Base-by-base conservation (phyloP, 2,888 invertebrate genomes). In the Trilocha varians region DNA sequence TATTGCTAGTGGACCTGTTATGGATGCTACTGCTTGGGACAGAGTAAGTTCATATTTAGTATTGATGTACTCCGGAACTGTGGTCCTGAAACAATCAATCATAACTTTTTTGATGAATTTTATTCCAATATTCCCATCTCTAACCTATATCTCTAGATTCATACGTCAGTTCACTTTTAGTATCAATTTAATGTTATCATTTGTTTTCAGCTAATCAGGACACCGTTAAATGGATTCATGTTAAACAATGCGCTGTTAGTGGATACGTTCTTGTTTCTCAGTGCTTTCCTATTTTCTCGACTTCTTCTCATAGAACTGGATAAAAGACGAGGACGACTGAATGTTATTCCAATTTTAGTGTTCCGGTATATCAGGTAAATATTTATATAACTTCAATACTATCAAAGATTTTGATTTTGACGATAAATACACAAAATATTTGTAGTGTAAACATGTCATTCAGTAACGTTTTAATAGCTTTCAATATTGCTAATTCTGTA, bases 241-340 rank as follows among this genome's bases (percentile, higher is more conserved):
- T 59, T 90, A 36, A 92, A 91, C 70, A 91, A 90, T 49, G 87
- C 91, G 2, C 70, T 93, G 5, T 76, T 92, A 9, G 92, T 93
- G n/a, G 93, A 93, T 55, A 90, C 91, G 0, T 93, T 92, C 63
- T 72, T 93, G 43, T 79, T 92, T 55, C 70, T 92, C 32, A 90
- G 92, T 57, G 92, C 91, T 5, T 92, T 93, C 62, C 80, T 92
- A 16, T 89, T 92, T 70, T 87, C 89, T 51, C 84, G 91, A 43
- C 80, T 92, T n/a, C 70, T 92, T 1, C 76, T 92, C 3, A 72
- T 88, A 14, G 91, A 92, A 65, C 65, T 92, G 48, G 91, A 92
- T 52, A 91, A 90, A 62, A 82, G 90, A 47, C 83, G 88, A 49
- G 90, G 91, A 17, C 84, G 66, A 36, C 57, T 92, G 4, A 92